phyloP scores from a whole-genome alignment of 2,113 vertebrate species.

The Monopterus albus region DNA sequence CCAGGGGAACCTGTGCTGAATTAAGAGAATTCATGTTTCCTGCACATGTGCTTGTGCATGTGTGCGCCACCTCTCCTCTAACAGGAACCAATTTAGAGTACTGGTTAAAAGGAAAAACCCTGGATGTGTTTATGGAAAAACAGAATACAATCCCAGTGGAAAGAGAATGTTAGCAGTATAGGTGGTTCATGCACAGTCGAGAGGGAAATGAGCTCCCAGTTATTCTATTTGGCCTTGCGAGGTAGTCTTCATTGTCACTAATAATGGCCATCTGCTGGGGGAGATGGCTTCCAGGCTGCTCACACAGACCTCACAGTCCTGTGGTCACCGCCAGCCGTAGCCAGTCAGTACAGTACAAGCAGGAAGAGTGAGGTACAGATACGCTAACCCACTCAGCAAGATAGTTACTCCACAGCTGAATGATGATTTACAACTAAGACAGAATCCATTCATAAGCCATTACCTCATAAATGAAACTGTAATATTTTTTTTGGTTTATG shows the following conservation, averaged over 20 bases:
- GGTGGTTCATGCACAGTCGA: conserved; percentile 34
- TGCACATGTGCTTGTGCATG: conserved; percentile 32
- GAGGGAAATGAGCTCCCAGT: conserved; percentile 62
- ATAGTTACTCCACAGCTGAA: background rate
- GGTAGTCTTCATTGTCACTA: conserved; percentile 66
- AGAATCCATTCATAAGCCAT: background rate
- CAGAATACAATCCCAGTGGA: conserved; percentile 30
- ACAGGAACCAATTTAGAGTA: conserved; percentile 41
- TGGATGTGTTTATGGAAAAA: conserved; percentile 59
- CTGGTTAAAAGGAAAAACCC: background rate
- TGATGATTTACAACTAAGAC: background rate
- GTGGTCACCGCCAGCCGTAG: conserved; percentile 5
- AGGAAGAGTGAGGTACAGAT: background rate
- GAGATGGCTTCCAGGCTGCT: conserved; percentile 66
- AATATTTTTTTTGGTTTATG: background rate
- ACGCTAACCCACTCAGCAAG: background rate
- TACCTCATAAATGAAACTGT: background rate
- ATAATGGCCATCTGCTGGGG: conserved; percentile 73
- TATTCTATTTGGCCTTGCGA: conserved; percentile 58
- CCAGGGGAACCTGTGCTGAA: conserved; percentile 34
- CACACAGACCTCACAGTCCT: conserved; percentile 31
- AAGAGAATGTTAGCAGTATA: conserved; percentile 28
- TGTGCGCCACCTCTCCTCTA: background rate
- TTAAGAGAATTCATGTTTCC: conserved; percentile 47
- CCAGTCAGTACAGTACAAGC: background rate